Percentiles rank a stretch among this genome's conserved stretches.
These are phyloP conservation scores for Formica exsecta DNA, from an alignment of 1,140 invertebrate genomes.

Conservation along the genomic window DNA sequence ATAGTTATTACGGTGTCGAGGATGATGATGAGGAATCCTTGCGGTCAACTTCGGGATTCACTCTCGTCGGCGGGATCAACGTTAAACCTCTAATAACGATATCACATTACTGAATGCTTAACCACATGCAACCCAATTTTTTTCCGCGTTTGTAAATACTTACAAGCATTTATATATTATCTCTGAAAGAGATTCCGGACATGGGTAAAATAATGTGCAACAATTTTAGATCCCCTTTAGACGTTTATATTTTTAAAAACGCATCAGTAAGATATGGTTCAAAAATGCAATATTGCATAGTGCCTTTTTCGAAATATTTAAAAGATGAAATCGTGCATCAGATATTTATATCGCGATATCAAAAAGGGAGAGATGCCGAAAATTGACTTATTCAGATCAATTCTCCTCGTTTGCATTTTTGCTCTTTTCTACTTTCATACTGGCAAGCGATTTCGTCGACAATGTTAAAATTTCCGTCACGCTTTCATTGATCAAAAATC, in stretches of 20 bases:
- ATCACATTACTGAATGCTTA: slow-evolving; percentile 52
- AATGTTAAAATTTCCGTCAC: background rate
- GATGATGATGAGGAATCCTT: slow-evolving; percentile 55
- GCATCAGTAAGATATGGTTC: background rate
- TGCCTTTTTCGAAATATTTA: background rate
- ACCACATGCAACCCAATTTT: slow-evolving; percentile 44
- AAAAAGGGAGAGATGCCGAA: slow-evolving; percentile 67
- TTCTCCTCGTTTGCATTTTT: slow-evolving; percentile 45
- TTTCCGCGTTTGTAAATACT: background rate
- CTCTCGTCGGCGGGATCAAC: slow-evolving; percentile 57
- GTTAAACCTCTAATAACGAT: slow-evolving; percentile 65
- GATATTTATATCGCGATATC: background rate
- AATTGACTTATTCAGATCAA: slow-evolving; percentile 83
- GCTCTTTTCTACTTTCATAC: background rate
- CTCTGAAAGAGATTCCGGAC: background rate
- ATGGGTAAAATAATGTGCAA: background rate
- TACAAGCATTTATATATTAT: background rate
- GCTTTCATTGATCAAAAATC: background rate
- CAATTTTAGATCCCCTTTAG: background rate
- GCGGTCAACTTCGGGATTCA: slow-evolving; percentile 66
- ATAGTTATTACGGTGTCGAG: slow-evolving; percentile 56
- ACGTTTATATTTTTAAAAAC: background rate
- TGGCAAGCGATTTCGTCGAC: background rate
- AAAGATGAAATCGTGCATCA: background rate
- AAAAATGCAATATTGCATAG: background rate